Evolutionary conservation across 2,888 invertebrate species (phyloP).

Genomic region (Nipponacmea schrenckii): DNA sequence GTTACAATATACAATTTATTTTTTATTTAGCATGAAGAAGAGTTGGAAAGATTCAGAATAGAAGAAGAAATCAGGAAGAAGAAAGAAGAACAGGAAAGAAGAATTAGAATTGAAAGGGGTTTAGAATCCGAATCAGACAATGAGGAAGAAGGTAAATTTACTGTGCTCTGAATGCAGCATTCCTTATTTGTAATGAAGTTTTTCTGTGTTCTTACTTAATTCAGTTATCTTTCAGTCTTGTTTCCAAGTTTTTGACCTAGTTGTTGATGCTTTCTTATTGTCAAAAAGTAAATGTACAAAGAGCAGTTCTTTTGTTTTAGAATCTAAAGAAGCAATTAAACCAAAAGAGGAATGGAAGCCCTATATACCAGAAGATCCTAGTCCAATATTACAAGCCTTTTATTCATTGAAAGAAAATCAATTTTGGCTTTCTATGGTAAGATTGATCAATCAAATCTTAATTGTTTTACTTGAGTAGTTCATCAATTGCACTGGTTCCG

Average conservation of each 20-base stretch:
- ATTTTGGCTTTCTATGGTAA: slow-evolving; percentile 68
- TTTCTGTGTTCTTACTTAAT: not conserved
- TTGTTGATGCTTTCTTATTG: not conserved
- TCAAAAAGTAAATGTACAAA: no score
- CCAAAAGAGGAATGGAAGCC: slow-evolving; percentile 62
- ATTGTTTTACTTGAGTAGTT: no score
- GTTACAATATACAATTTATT: no score
- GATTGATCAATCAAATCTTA: slow-evolving; percentile 6
- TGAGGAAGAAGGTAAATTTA: slow-evolving; percentile 46
- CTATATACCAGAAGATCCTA: slow-evolving; percentile 64
- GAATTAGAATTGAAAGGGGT: slow-evolving; percentile 63
- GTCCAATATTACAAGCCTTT: slow-evolving; percentile 62
- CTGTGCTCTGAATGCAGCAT: not conserved
- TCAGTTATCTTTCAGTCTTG: not conserved
- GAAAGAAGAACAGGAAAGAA: slow-evolving; percentile 61
- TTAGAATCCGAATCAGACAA: slow-evolving; percentile 63
- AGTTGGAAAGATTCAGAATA: slow-evolving; percentile 57
- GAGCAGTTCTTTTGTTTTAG: not conserved
- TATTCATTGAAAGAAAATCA: slow-evolving; percentile 56
- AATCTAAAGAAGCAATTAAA: slow-evolving; percentile 39
- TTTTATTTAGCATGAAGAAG: slow-evolving; percentile 65
- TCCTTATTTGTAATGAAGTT: no score
- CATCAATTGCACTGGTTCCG: no score
- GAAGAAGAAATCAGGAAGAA: slow-evolving; percentile 63
- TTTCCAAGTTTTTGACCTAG: not conserved